Evolutionary conservation across 2,888 invertebrate genomes (phyloP).

Genomic region (Scotopteryx bipunctaria): DNA sequence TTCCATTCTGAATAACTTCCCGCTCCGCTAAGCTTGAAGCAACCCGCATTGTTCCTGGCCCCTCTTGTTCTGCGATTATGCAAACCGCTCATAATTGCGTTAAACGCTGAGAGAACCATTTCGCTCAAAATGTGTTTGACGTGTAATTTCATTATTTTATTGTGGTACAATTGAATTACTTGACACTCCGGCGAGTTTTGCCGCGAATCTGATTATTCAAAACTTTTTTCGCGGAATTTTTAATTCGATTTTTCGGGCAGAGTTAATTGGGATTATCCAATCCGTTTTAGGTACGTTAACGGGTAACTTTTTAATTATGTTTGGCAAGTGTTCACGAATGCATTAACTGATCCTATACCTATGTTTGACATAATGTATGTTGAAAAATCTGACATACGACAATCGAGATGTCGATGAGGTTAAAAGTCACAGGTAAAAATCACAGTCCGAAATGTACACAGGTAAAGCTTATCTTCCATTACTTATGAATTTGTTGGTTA

Average conservation of each 20-base stretch:
- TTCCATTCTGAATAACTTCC: background rate
- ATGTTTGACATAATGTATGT: too few species aligned
- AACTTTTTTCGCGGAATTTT: constrained; percentile 36
- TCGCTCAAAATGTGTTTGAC: constrained; percentile 72
- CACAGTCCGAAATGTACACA: too few species aligned
- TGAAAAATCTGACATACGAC: too few species aligned
- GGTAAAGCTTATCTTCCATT: too few species aligned
- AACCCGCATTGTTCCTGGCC: constrained; percentile 33
- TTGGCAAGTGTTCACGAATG: too few species aligned
- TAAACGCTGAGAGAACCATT: constrained; percentile 57
- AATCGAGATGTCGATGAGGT: too few species aligned
- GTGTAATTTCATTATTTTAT: constrained; percentile 75
- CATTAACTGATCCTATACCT: too few species aligned
- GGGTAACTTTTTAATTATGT: too few species aligned
- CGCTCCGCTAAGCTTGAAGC: constrained; percentile 3
- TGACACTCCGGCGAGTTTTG: constrained; percentile 53
- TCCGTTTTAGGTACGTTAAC: too few species aligned
- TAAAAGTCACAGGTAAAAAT: too few species aligned
- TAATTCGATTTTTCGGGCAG: constrained; percentile 29
- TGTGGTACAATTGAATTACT: constrained; percentile 68
- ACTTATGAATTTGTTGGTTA: too few species aligned
- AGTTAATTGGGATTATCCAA: constrained; percentile 22
- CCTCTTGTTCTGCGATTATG: constrained; percentile 64
- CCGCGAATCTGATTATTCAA: constrained; percentile 50
- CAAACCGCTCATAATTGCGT: constrained; percentile 70